Conservation (phyloP, 2,113 vertebrate genomes). For the Acinonyx jubatus region DNA sequence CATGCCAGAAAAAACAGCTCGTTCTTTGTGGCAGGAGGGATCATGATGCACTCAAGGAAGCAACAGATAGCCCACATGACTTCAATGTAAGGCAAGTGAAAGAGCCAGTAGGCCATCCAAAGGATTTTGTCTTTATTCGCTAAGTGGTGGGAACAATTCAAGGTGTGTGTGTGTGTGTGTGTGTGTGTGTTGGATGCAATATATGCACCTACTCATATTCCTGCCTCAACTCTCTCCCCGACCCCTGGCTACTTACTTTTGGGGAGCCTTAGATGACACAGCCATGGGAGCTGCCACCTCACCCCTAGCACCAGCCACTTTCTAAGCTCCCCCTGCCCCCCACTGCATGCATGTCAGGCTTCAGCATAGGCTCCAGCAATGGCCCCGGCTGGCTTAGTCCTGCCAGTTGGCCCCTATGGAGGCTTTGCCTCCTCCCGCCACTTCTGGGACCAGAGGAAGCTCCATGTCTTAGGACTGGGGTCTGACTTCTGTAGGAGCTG, state of each 20-base stretch:
- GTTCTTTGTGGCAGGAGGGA: not conserved
- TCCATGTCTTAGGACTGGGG: not conserved
- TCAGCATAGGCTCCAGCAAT: not conserved
- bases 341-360: not conserved
- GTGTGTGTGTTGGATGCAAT: not conserved
- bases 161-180: not conserved
- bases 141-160: not conserved
- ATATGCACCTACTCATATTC: not conserved
- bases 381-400: not conserved
- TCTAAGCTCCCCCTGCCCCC: not conserved
- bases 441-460: not conserved
- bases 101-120: not conserved
- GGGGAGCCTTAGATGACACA: not conserved
- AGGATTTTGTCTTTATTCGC: not conserved
- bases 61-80: not conserved
- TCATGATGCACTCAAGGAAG: not conserved
- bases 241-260: no score
- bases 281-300: not conserved
- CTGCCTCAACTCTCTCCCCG: not conserved
- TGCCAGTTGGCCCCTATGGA: fast-evolving
- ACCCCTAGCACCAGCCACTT: not conserved
- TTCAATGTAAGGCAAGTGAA: not conserved
- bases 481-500: not conserved
- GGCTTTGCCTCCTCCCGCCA: not conserved
- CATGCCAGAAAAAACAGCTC: not conserved